These are phyloP conservation scores for Arvicanthis niloticus DNA, from an alignment of 2,113 vertebrate species.

Conservation along the genomic window DNA sequence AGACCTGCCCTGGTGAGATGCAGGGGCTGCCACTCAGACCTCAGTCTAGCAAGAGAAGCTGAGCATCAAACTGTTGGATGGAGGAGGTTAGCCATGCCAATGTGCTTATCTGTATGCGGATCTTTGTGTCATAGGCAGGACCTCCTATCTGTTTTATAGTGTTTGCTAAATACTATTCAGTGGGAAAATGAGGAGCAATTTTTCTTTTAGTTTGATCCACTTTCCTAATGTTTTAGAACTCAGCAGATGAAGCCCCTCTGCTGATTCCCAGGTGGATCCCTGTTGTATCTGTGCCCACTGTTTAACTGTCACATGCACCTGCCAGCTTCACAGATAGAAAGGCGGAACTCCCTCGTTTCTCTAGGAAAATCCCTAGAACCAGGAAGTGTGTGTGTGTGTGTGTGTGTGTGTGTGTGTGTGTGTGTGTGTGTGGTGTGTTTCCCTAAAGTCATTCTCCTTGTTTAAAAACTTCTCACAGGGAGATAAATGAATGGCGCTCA, in stretches of 20 bases:
- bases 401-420: neutral
- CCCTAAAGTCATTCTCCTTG: neutral
- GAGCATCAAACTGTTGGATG: neutral
- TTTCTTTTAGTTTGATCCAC: neutral
- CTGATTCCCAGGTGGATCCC: neutral
- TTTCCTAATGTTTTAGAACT: neutral
- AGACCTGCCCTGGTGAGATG: neutral
- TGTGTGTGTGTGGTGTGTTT: neutral
- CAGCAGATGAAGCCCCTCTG: neutral
- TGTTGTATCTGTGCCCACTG: neutral
- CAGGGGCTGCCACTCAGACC: neutral
- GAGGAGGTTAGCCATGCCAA: neutral
- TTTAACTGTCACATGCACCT: neutral
- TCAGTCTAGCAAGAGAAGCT: neutral
- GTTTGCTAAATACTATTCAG: neutral
- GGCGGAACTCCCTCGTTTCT: neutral
- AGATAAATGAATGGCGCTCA: neutral
- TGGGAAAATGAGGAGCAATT: neutral
- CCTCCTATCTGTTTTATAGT: neutral
- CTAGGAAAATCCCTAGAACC: neutral
- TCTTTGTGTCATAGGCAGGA: neutral
- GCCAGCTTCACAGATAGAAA: neutral
- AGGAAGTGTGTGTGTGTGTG: neutral
- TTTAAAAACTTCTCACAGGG: conserved; percentile 20
- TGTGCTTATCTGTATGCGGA: neutral